Percentiles rank a stretch among this genome's conserved stretches.
phyloP scores from a whole-genome alignment of 2,888 invertebrate genomes.

The Hyles lineata region DNA sequence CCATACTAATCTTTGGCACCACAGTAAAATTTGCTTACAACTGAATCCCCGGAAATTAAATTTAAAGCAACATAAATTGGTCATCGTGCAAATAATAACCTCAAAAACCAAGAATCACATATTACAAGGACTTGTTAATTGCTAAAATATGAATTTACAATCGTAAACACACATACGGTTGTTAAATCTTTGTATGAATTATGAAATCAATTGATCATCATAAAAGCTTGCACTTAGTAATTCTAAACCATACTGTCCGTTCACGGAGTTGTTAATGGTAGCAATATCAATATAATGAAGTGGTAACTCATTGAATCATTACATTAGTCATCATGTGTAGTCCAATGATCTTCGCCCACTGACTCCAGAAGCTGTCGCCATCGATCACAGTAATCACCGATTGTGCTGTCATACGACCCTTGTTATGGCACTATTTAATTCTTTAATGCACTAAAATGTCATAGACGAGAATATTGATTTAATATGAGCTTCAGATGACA shows the following conservation, averaged over 20 bases:
- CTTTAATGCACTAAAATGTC: conserved; percentile 23
- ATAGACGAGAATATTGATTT: background rate
- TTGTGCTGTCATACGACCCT: conserved; percentile 61
- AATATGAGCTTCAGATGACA: background rate
- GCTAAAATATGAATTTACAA: too few relatives aligned
- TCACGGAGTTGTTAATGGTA: conserved; percentile 8
- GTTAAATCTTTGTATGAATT: too few relatives aligned
- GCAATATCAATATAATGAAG: conserved; percentile 22
- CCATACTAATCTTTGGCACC: too few relatives aligned
- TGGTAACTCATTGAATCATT: conserved; percentile 33
- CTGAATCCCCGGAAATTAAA: too few relatives aligned
- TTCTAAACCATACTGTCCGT: background rate
- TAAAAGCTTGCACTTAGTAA: background rate
- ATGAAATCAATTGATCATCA: background rate
- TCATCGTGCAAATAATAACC: too few relatives aligned
- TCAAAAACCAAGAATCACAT: too few relatives aligned
- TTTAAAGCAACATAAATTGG: too few relatives aligned
- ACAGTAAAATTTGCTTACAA: too few relatives aligned
- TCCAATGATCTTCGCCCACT: conserved; percentile 53
- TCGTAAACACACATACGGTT: too few relatives aligned
- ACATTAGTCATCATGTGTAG: conserved; percentile 26
- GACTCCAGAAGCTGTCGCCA: conserved; percentile 51
- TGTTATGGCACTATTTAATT: conserved; percentile 35
- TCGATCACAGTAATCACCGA: conserved; percentile 75
- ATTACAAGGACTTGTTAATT: too few relatives aligned